Evolutionary conservation across 1,140 invertebrate genomes (phyloP), one percentile per base, ranked within the genome.

Genomic region (Micrasema longulum): DNA sequence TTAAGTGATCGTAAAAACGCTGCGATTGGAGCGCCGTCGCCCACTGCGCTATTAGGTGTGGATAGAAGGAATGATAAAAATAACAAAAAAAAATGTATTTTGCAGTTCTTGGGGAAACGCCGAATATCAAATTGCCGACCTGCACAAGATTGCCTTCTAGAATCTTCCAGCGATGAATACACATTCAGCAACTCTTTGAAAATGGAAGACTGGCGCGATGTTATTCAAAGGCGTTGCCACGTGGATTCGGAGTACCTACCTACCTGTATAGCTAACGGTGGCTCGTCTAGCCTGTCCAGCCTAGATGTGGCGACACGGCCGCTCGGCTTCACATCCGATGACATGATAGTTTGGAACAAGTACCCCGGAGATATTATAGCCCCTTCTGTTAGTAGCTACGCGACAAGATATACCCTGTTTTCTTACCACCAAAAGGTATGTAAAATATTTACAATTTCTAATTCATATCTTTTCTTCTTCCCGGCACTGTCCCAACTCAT

Each of bases 151-250:
- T 63, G n/a, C 22, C 23, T 50, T 18, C 10, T 43, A 12, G 55
- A 69, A 20, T 23, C 22, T 0, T 6, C 22, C 35, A 22, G 35
- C 14, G 66, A 68, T 11, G 65, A 68, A 12, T n/a, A 12, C 10
- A 16, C 35, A 26, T 35, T 35, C 9, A 11, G 23, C 18, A 47
- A 41, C 20, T 16, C 53, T 9, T 31, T 67, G 14, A 48, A 38
- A 16, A 14, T n/a, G 11, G 67, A 74, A n/a, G 68, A 70, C 52
- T 74, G 72, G 72, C 50, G 72, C 45, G 68, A 74, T 43, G 23
- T 74, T 12, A 60, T 74, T 16, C 36, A 67, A 1, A 63, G 57
- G 11, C 55, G 72, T n/a, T 74, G 72, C 26, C 50, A 63, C 5
- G 35, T 43, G 0, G 55, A 70, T 12, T n/a, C n/a, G n/a, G n/a